Evolutionary conservation across 2,113 vertebrate species (phyloP), one percentile per base, ranked within the genome.

Genomic region (Mesitornis unicolor): DNA sequence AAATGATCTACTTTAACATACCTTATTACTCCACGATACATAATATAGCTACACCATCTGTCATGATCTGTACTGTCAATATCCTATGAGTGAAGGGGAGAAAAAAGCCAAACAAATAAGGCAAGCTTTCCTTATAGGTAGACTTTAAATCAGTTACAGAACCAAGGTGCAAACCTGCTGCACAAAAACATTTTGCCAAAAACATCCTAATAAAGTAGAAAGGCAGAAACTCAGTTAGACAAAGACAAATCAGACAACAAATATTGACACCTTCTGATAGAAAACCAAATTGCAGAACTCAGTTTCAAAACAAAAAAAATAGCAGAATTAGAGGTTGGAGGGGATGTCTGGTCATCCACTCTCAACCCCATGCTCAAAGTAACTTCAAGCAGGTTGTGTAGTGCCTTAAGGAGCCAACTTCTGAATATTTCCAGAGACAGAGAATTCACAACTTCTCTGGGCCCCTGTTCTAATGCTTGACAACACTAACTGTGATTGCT

Each of bases 21-120:
- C 98, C 98, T 98, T 96, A 98, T 97, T 83, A 98, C 82, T 48
- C 98, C 98, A 2, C 97, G 97, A 80, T 98, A 98, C 98, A 98
- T 98, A 74, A 98, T 98, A 63, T 98, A 98, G 61, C 98, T 98
- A 77, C 98, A 98, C 98, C 98, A 98, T 48, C 98, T 97, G 82
- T 98, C 91, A 45, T 0, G 38, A 90, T 98, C 98, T 77, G 97
- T 97, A 83, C 71, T 98, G 96, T 98, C 98, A 45, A 98, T 98
- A 57, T 98, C 98, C 98, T 98, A 64, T 5, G 25, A 83, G 16
- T 9, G 17, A 75, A 73, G 89, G 33, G 7, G 13, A 70, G 54
- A 26, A 71, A 83, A 40, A 70, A 24, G 14, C 57, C 48, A 74
- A 36, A 73, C 7, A 78, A 87, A 67, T 51, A 87, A 47, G 19